Evolutionary conservation across 2,888 invertebrate species (phyloP).

Genomic region (Itoplectis maculator): DNA sequence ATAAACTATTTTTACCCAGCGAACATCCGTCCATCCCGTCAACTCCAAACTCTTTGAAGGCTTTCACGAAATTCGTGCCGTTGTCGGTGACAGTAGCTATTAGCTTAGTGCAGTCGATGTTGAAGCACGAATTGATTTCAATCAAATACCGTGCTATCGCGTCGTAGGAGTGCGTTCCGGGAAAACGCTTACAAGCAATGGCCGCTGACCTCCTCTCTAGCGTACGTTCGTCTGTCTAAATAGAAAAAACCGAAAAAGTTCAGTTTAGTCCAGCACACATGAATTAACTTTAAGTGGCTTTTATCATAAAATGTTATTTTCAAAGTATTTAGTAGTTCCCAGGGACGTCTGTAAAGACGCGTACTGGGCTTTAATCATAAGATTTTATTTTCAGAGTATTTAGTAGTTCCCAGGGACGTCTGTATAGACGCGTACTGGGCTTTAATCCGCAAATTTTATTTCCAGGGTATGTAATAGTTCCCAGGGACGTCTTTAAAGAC

Average conservation of each 20-base stretch:
- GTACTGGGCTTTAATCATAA: not conserved
- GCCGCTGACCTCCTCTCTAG: conserved; percentile 53
- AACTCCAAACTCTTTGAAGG: conserved; percentile 45
- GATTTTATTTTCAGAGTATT: too few species aligned
- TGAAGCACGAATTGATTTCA: conserved; percentile 37
- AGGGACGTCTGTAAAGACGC: not conserved
- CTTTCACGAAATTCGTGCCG: conserved; percentile 58
- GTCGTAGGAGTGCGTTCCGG: conserved; percentile 45
- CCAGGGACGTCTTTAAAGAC: too few species aligned
- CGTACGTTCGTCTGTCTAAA: conserved; percentile 35
- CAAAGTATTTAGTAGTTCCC: too few species aligned
- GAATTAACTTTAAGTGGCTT: too few species aligned
- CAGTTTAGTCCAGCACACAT: too few species aligned
- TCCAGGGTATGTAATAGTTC: not conserved
- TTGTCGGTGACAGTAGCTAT: conserved; percentile 56
- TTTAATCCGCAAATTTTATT: too few species aligned
- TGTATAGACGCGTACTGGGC: too few species aligned
- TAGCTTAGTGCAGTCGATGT: conserved; percentile 14
- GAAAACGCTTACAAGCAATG: conserved; percentile 52
- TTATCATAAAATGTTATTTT: not conserved
- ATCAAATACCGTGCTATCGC: conserved; percentile 27
- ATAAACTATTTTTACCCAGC: too few species aligned
- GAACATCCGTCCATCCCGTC: conserved; percentile 3
- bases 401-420: too few species aligned
- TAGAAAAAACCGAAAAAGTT: conserved; percentile 7